A percentile compares a stretch with the other conserved stretches of the same genome.
phyloP scores from a whole-genome alignment of 1,140 invertebrate species.

The Planococcus citri region DNA sequence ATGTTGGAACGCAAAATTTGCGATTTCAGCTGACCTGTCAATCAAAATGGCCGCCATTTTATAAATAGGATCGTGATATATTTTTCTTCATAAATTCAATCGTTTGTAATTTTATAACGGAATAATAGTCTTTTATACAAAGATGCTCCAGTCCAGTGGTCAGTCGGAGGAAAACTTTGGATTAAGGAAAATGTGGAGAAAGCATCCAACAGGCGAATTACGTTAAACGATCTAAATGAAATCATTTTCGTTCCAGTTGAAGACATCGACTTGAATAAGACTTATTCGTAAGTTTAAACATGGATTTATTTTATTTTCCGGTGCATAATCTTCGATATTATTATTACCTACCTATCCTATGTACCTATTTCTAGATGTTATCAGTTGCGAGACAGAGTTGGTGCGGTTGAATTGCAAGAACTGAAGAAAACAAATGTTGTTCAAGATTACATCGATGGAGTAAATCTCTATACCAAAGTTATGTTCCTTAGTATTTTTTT shows the following conservation, averaged over 20 bases:
- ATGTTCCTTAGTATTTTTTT: not conserved
- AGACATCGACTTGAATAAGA: not conserved
- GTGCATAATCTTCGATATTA: not conserved
- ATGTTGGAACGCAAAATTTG: too few relatives aligned
- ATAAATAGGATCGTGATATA: too few relatives aligned
- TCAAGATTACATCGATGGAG: not conserved
- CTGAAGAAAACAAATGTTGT: not conserved
- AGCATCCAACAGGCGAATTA: not conserved
- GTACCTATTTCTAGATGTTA: not conserved
- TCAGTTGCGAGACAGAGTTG: not conserved
- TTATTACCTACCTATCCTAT: not conserved
- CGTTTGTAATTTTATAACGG: too few relatives aligned
- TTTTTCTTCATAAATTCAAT: too few relatives aligned
- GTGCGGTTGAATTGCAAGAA: not conserved
- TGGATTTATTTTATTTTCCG: not conserved
- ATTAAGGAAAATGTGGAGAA: not conserved
- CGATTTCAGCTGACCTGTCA: too few relatives aligned
- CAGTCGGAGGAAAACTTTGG: not conserved
- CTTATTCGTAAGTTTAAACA: not conserved
- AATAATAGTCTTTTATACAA: not conserved
- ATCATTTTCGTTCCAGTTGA: not conserved
- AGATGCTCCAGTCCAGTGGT: not conserved
- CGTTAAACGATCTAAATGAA: conserved; percentile 1
- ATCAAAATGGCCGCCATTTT: too few relatives aligned
- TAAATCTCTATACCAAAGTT: not conserved